Conservation (phyloP, 1,140 invertebrate genomes). For the Brachionus rubens region DNA sequence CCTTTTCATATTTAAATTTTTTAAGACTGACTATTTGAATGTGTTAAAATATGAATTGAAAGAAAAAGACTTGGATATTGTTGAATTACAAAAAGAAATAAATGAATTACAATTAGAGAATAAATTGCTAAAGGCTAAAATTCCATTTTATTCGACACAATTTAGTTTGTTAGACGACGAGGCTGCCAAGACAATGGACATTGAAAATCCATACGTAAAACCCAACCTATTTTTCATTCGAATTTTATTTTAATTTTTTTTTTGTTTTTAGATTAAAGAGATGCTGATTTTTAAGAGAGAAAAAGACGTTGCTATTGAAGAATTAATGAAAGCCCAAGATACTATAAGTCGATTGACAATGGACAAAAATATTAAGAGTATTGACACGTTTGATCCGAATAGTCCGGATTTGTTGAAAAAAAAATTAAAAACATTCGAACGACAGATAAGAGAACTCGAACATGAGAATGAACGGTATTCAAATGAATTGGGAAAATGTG, state of each 20-base stretch:
- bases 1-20: not conserved
- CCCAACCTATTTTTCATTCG: not conserved
- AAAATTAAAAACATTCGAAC: constrained; percentile 30
- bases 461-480: constrained; percentile 33
- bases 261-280: constrained; percentile 20
- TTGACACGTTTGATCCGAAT: constrained; percentile 2
- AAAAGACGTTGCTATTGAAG: constrained; percentile 27
- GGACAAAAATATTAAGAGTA: constrained; percentile 12
- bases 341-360: not conserved
- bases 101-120: constrained; percentile 46
- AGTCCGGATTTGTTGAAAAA: constrained; percentile 23
- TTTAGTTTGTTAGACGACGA: constrained; percentile 20
- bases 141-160: constrained; percentile 16
- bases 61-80: constrained; percentile 46
- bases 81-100: constrained; percentile 46
- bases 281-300: constrained; percentile 39
- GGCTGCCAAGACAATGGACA: constrained; percentile 27
- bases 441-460: not conserved
- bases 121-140: constrained; percentile 44
- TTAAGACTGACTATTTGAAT: constrained; percentile 10
- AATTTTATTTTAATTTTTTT: not conserved
- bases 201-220: constrained; percentile 38
- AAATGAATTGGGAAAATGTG: not conserved
- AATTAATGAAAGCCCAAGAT: constrained; percentile 39
- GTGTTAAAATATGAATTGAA: constrained; percentile 36